These are phyloP conservation scores for Diorhabda sublineata DNA, from an alignment of 1,140 invertebrate species.

Conservation along the genomic window DNA sequence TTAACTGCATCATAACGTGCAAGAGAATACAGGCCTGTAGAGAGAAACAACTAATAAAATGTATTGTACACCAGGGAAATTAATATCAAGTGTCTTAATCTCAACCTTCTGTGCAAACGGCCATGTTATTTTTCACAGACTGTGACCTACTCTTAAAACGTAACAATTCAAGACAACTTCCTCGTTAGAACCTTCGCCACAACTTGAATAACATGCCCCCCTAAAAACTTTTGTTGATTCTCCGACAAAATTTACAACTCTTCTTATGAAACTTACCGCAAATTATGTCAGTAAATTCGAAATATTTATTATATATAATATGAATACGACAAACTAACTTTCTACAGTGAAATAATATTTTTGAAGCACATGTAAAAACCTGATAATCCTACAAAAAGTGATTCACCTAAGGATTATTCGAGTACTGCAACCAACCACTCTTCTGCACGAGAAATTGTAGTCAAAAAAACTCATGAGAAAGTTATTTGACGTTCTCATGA, in stretches of 20 bases:
- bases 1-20: conserved; percentile 42
- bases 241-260: conserved; percentile 28
- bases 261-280: neutral
- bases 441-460: no score
- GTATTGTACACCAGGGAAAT: conserved; percentile 46
- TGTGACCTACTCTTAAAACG: conserved; percentile 39
- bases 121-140: conserved; percentile 43
- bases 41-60: conserved; percentile 46
- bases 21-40: conserved; percentile 33
- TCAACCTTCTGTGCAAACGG: conserved; percentile 41
- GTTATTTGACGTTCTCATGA: no score
- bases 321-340: conserved; percentile 2
- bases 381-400: no score
- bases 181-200: conserved; percentile 29
- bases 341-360: neutral
- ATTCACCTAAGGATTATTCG: no score
- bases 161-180: conserved; percentile 30
- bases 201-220: conserved; percentile 16
- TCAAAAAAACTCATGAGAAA: no score
- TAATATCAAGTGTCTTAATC: conserved; percentile 48
- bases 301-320: neutral
- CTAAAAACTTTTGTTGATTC: conserved; percentile 28
- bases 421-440: no score
- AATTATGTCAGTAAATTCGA: neutral
- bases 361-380: no score